phyloP scores from a whole-genome alignment of 2,113 vertebrate genomes.

The Catharus bicknelli region DNA sequence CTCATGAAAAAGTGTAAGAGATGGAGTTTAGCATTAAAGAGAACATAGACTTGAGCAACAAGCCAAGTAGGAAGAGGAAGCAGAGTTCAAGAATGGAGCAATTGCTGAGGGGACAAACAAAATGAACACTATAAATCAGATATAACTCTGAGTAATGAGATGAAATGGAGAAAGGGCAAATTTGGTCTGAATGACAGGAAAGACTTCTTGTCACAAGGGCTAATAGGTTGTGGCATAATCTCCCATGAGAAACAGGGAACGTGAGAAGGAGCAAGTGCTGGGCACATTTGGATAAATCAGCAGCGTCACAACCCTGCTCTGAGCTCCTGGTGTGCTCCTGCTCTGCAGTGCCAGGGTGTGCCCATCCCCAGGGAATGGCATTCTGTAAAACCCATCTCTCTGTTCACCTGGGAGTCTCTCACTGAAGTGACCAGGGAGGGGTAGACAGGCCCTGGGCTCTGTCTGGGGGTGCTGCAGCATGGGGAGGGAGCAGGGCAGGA shows the following conservation, averaged over 20 bases:
- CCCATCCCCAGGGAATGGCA: not conserved
- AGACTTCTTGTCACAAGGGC: not conserved
- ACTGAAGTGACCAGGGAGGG: accelerated
- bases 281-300: not conserved
- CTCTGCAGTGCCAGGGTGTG: not conserved
- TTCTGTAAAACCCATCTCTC: no score
- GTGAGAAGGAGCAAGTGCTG: not conserved
- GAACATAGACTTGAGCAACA: not conserved
- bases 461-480: not conserved
- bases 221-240: constrained; percentile 50
- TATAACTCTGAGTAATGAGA: constrained; percentile 9
- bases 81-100: not conserved
- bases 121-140: not conserved
- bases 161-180: constrained; percentile 43
- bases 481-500: not conserved
- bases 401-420: no score
- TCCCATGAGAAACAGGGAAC: constrained; percentile 19
- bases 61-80: not conserved
- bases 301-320: not conserved
- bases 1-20: not conserved
- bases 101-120: not conserved
- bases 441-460: not conserved
- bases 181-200: constrained; percentile 16
- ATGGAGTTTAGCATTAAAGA: not conserved
- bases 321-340: not conserved